Base-by-base conservation (phyloP, 2,888 invertebrate species). In the Sphaerophoria taeniata region DNA sequence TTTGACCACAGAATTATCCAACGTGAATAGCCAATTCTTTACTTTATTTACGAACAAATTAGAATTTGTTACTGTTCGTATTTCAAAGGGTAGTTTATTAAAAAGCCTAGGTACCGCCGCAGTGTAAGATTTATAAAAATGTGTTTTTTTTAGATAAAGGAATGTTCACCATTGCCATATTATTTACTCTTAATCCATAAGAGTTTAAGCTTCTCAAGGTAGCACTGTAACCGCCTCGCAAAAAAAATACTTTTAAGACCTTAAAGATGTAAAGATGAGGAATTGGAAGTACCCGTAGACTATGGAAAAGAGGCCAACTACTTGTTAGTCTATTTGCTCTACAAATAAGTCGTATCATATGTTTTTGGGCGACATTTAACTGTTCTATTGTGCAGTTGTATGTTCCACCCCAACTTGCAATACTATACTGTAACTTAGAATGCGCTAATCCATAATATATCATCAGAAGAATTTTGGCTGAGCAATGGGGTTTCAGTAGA, bases 301-400 rank as follows among this genome's bases (percentile, higher is more conserved):
- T n/a, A 14, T 4, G 47, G 14, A n/a, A 47, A 14, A n/a, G 47
- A 47, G n/a, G 14, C n/a, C 47, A 47, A 14, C n/a, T n/a, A 14
- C n/a, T 14, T n/a, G n/a, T 43, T 47, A 14, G n/a, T 14, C 14
- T n/a, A 14, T 47, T 47, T n/a, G n/a, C 14, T 47, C 14, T n/a
- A 47, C n/a, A 14, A 14, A 47, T 14, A 47, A 47, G n/a, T 47
- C 47, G 3, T 47, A 47, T 47, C 47, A 47, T n/a, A 47, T 47
- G 47, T 6, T 47, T 47, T 47, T 47, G 47, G n/a, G n/a, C 47
- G 3, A 47, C 47, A 47, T 47, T 47, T 47, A 47, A 47, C n/a
- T n/a, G 14, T 47, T 47, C 47, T n/a, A 47, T 24, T 2, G 1
- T 24, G 24, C 24, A 49, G 3, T 1, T 5, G 16, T n/a, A 4